These are phyloP conservation scores for Coelopa frigida DNA, from an alignment of 1,140 invertebrate species.

Conservation along the genomic window DNA sequence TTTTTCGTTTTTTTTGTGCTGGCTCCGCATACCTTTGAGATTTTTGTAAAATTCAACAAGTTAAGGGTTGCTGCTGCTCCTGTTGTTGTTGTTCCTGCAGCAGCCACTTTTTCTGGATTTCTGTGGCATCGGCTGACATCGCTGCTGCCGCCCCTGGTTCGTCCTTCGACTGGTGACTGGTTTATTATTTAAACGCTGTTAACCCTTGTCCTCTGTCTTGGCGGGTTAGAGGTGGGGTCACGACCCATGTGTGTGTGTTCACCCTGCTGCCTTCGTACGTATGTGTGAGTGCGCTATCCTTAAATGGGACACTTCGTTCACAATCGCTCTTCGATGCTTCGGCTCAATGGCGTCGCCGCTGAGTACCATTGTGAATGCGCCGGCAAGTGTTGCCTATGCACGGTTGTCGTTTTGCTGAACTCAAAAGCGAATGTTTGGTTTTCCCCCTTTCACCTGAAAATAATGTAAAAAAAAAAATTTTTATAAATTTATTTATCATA, in stretches of 20 bases:
- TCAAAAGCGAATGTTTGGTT: too few species aligned
- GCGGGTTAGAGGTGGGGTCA: constrained; percentile 40
- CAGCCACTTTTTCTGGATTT: neutral
- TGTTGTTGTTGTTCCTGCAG: neutral
- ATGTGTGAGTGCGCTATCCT: constrained; percentile 11
- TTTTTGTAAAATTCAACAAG: constrained; percentile 10
- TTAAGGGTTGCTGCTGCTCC: constrained; percentile 9
- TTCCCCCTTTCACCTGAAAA: too few species aligned
- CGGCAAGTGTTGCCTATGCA: too few species aligned
- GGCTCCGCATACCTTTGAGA: neutral
- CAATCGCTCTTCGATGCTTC: neutral
- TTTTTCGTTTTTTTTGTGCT: too few species aligned
- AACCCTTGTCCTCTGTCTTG: constrained; percentile 26
- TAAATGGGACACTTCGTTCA: constrained; percentile 30
- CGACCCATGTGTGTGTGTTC: constrained; percentile 11
- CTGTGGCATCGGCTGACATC: too few species aligned
- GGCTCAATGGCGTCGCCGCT: constrained; percentile 1
- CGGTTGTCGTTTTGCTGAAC: too few species aligned
- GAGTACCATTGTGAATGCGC: constrained; percentile 10
- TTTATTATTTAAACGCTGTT: constrained; percentile 38
- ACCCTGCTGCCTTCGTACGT: neutral
- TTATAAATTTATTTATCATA: too few species aligned
- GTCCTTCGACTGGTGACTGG: too few species aligned
- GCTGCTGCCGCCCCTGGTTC: too few species aligned
- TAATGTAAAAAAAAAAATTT: too few species aligned